Conservation (phyloP, 2,888 invertebrate species). For the Aspidiotus destructor region DNA sequence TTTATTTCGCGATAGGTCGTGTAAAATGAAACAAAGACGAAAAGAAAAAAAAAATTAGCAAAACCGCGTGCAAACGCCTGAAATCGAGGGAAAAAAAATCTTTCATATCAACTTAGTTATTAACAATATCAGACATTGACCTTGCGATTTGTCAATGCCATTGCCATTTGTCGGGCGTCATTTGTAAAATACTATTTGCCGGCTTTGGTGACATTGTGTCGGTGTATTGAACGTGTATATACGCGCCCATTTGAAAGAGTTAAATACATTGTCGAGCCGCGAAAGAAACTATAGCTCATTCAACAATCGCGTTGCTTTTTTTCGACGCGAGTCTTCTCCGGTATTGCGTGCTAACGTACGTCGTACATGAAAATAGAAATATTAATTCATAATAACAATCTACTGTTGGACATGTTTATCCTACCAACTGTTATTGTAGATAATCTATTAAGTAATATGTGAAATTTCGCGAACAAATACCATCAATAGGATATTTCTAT, state of each 20-base stretch:
- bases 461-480: no score
- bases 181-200: slow-evolving; percentile 19
- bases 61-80: neutral
- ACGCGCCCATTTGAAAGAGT: neutral
- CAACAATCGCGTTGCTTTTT: no score
- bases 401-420: no score
- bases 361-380: no score
- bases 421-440: no score
- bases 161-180: slow-evolving; percentile 27
- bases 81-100: slow-evolving; percentile 6
- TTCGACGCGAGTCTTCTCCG: no score
- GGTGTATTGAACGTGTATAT: neutral
- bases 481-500: no score
- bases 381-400: no score
- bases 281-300: no score
- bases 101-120: slow-evolving; percentile 12
- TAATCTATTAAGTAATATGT: no score
- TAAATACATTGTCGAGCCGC: neutral
- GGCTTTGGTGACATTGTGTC: slow-evolving; percentile 24
- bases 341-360: no score
- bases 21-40: neutral
- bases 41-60: neutral
- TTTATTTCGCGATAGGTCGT: neutral
- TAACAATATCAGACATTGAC: slow-evolving; percentile 23
- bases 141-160: slow-evolving; percentile 27